phyloP scores from a whole-genome alignment of 2,797 vertebrate genomes.

The Triplophysa yarkandensis region DNA sequence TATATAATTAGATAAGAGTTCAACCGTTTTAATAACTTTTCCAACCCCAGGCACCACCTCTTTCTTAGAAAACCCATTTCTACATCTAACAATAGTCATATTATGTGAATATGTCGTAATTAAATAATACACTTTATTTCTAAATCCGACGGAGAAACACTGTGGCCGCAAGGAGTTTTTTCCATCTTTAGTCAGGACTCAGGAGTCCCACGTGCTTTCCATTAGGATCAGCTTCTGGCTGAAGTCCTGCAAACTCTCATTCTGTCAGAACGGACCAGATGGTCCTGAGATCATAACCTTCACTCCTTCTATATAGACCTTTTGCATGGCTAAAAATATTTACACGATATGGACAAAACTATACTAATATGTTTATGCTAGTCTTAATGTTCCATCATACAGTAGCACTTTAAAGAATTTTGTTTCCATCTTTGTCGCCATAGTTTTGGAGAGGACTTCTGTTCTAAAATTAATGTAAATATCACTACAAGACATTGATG shows the following conservation, averaged over 20 bases:
- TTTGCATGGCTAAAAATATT: not conserved
- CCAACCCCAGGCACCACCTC: not conserved
- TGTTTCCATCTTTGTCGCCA: no score
- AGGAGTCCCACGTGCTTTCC: conserved; percentile 36
- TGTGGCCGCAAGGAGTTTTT: conserved; percentile 15
- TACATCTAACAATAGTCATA: conserved; percentile 3
- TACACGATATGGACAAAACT: no score
- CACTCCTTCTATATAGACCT: not conserved
- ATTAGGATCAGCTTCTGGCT: conserved; percentile 37
- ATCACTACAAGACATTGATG: not conserved
- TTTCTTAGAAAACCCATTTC: conserved; percentile 5
- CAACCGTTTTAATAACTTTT: conserved; percentile 1
- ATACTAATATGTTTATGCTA: no score
- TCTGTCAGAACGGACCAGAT: conserved; percentile 20
- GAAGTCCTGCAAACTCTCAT: conserved; percentile 12
- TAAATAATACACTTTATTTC: conserved; percentile 23
- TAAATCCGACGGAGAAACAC: not conserved
- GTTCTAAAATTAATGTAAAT: no score
- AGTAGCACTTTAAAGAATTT: no score
- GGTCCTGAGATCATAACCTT: conserved; percentile 29
- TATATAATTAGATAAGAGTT: conserved; percentile 23
- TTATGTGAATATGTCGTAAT: not conserved
- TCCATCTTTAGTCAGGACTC: conserved; percentile 6
- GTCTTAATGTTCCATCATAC: no score
- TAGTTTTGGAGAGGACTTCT: no score